A percentile compares a stretch with the other conserved stretches of the same genome.
Evolutionary conservation across 2,797 vertebrate species (phyloP).

Genomic region (Semaprochilodus insignis): DNA sequence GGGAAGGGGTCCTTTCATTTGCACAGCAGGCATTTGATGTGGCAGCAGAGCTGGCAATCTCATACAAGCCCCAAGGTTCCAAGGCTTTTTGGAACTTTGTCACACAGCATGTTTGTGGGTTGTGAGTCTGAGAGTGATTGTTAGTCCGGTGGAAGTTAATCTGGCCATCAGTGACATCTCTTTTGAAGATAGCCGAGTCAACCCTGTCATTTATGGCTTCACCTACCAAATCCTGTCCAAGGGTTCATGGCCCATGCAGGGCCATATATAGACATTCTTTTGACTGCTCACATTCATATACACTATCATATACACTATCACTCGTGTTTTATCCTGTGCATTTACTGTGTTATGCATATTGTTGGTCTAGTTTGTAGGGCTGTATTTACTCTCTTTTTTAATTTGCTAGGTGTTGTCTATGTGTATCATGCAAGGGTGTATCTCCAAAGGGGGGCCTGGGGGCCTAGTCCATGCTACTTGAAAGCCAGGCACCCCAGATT

Average conservation of each 20-base stretch:
- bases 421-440: too few species aligned
- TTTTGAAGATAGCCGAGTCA: background rate
- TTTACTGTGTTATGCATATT: background rate
- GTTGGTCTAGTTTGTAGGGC: too few species aligned
- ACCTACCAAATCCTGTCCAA: background rate
- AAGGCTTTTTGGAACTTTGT: constrained; percentile 2
- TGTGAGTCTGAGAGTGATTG: background rate
- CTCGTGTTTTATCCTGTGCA: background rate
- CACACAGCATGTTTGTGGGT: constrained; percentile 1
- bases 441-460: too few species aligned
- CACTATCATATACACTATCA: too few species aligned
- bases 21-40: constrained; percentile 3
- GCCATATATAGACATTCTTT: background rate
- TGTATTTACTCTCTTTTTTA: too few species aligned
- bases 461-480: too few species aligned
- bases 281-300: background rate
- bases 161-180: background rate
- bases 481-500: too few species aligned
- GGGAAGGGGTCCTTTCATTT: constrained; percentile 42
- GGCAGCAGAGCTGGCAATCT: constrained; percentile 28
- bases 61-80: background rate
- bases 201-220: background rate
- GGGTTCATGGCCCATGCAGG: constrained; percentile 6
- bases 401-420: too few species aligned
- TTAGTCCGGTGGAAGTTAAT: constrained; percentile 4